Evolutionary conservation across 2,888 invertebrate species (phyloP), one percentile per base, ranked within the genome.

Genomic region (Argynnis bischoffii): DNA sequence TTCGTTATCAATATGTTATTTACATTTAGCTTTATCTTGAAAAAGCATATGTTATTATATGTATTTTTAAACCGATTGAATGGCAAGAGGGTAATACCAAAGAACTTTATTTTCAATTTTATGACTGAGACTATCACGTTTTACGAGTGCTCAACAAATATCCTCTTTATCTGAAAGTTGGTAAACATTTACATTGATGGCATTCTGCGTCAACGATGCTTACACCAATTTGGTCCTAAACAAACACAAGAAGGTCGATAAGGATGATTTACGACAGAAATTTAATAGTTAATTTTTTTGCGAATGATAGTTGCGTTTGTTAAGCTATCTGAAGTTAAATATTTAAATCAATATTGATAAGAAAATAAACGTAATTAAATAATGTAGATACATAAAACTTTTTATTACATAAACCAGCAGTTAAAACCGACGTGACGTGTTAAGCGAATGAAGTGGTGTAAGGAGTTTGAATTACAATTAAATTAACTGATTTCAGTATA

Each of bases 161-260:
- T 64, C 59, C 69, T 64, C 74, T 73, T 77, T 81, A 79, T 83
- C 78, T 72, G 71, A 66, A 53, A 73, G 80, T 76, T 76, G 71
- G 70, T 72, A 76, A 76, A 79, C 80, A 79, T 85, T 79, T 84
- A 78, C 78, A 76, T 61, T 76, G 85, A 86, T 80, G 84, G 76
- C 71, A 79, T 83, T 84, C 80, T 77, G 80, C 79, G 77, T 67
- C 70, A 80, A 77, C 71, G 67, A 47, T 77, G 77, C 79, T 76
- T 80, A 71, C 64, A 72, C 71, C 72, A 77, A 73, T 76, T 74
- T 69, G 56, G 75, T 75, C 87, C 86, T 86, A 83, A 82, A 77
- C 69, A 82, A 86, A 87, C 74, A 81, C 71, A 72, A 74, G 73
- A 73, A 70, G 72, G 57, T 67, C 72, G 77, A 77, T 78, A 78